Conservation (phyloP, 2,888 invertebrate genomes). For the Eristalinus aeneus region DNA sequence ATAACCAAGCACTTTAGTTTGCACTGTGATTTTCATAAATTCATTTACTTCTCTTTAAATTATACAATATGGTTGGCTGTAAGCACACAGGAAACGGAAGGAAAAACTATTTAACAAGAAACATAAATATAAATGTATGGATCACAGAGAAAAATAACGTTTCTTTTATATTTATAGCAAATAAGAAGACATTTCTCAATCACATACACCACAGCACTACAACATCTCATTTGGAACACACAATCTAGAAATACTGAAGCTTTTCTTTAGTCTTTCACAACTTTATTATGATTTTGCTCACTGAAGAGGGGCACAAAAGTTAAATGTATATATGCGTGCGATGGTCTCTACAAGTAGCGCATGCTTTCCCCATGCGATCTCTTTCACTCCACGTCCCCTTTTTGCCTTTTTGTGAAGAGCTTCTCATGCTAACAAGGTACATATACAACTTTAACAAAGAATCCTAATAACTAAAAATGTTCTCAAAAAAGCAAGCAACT, state of each 20-base stretch:
- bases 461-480: conserved; percentile 7
- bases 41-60: not conserved
- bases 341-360: conserved; percentile 27
- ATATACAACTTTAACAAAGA: conserved; percentile 3
- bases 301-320: conserved; percentile 14
- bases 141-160: conserved; percentile 14
- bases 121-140: not conserved
- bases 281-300: conserved; percentile 31
- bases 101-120: not conserved
- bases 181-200: conserved; percentile 31
- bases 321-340: not conserved
- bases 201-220: conserved; percentile 50
- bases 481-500: conserved; percentile 3
- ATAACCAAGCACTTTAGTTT: not conserved
- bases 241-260: conserved; percentile 46
- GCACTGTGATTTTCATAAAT: not conserved
- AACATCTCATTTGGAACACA: conserved; percentile 36
- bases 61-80: conserved; percentile 35
- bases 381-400: not conserved
- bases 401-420: not conserved
- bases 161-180: not conserved
- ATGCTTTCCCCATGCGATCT: conserved; percentile 14
- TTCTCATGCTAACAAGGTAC: conserved; percentile 11
- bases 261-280: conserved; percentile 58
- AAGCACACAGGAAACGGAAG: not conserved